A percentile compares a stretch with the other conserved stretches of the same genome.
These are phyloP conservation scores for Dallia pectoralis DNA, from an alignment of 2,797 vertebrate genomes.

Conservation along the genomic window DNA sequence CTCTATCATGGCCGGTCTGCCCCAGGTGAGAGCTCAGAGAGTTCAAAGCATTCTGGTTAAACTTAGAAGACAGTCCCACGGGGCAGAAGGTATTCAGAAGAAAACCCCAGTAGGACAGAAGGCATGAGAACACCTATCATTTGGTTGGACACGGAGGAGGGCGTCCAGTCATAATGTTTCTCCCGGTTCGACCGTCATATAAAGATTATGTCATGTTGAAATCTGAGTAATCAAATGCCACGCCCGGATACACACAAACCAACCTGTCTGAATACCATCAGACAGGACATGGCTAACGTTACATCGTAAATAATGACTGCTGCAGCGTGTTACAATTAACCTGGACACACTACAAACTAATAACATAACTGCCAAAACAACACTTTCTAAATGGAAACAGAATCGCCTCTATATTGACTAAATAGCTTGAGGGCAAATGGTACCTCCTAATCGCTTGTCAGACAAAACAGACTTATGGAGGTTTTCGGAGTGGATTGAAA, in stretches of 20 bases:
- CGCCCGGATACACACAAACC: not conserved
- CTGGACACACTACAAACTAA: no score
- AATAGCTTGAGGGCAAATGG: no score
- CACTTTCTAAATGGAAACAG: no score
- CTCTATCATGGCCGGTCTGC: constrained; percentile 69
- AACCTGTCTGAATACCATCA: not conserved
- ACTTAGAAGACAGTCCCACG: constrained; percentile 72
- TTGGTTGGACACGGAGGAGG: constrained; percentile 42
- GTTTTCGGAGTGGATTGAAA: not conserved
- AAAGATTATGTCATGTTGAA: constrained; percentile 18
- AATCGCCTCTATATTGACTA: no score
- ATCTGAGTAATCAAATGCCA: constrained; percentile 19
- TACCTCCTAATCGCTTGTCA: not conserved
- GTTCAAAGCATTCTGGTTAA: constrained; percentile 81
- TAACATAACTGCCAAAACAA: no score
- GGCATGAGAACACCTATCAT: constrained; percentile 49
- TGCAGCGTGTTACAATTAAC: no score
- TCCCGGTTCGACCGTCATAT: constrained; percentile 50
- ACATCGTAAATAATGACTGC: no score
- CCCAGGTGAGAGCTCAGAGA: constrained; percentile 66
- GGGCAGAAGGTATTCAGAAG: constrained; percentile 44
- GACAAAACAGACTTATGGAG: not conserved
- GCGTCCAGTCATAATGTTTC: constrained; percentile 49
- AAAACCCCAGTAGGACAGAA: no score
- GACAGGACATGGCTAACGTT: no score